Conservation (phyloP, 2,888 invertebrate species). For the Xanthorhoe designata region DNA sequence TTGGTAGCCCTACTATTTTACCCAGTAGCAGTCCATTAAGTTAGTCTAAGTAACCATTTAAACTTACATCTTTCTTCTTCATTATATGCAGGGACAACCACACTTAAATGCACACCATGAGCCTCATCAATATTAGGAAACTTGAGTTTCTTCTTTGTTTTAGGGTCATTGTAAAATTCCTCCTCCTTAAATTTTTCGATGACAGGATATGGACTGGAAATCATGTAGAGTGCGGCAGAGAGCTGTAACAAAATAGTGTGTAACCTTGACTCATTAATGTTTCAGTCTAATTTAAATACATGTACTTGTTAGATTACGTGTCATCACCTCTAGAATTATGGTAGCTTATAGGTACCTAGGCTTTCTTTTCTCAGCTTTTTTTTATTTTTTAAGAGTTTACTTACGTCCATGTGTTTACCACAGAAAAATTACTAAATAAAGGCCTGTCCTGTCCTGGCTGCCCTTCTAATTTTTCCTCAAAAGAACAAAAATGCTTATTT, state of each 20-base stretch:
- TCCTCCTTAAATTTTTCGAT: slow-evolving; percentile 90
- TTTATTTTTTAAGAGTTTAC: too few species aligned
- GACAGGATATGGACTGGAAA: slow-evolving; percentile 88
- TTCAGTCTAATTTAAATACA: not conserved
- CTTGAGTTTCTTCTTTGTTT: slow-evolving; percentile 63
- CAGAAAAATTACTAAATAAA: too few species aligned
- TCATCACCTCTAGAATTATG: too few species aligned
- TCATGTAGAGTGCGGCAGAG: slow-evolving; percentile 75
- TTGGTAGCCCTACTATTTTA: too few species aligned
- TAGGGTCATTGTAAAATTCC: slow-evolving; percentile 89
- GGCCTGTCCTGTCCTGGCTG: too few species aligned
- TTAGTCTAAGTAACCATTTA: not conserved
- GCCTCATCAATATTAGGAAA: slow-evolving; percentile 92
- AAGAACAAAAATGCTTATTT: not conserved
- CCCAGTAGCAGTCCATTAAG: slow-evolving; percentile 1
- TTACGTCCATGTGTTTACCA: too few species aligned
- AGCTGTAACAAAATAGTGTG: slow-evolving; percentile 30
- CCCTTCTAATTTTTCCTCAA: not conserved
- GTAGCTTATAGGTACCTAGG: too few species aligned
- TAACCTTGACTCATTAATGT: slow-evolving; percentile 4
- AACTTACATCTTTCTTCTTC: slow-evolving; percentile 95
- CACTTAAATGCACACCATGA: slow-evolving; percentile 91
- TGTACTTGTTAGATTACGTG: slow-evolving; percentile 11
- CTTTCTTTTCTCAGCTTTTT: too few species aligned
- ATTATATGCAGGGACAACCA: slow-evolving; percentile 98